Evolutionary conservation across 2,113 vertebrate genomes (phyloP).

Genomic region (Anoura caudifer): DNA sequence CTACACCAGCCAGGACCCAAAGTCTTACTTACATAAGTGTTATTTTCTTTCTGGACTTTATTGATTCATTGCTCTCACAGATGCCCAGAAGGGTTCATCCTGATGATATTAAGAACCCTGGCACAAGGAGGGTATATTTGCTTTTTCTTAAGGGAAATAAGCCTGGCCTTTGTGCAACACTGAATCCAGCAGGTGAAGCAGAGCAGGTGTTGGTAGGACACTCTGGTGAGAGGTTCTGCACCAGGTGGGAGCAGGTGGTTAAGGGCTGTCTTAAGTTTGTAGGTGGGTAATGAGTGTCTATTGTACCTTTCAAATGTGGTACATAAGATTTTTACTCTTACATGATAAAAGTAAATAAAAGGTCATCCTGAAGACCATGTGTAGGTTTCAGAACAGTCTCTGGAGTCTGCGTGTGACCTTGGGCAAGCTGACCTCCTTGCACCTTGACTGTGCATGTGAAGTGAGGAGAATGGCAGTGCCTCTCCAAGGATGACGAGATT

Average conservation of each 20-base stretch:
- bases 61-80: no score
- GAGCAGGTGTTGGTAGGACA: no score
- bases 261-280: not conserved
- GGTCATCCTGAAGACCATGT: accelerated
- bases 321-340: not conserved
- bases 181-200: not conserved
- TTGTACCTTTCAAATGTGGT: not conserved
- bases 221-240: not conserved
- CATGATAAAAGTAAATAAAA: not conserved
- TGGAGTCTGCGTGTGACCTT: not conserved
- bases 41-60: not conserved
- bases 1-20: no score
- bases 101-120: not conserved
- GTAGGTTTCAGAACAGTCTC: not conserved
- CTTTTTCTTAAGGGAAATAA: not conserved
- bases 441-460: not conserved
- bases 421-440: no score
- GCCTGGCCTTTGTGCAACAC: not conserved
- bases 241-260: not conserved
- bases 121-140: not conserved
- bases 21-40: not conserved
- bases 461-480: no score
- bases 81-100: not conserved
- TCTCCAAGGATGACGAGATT: not conserved
- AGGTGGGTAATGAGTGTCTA: not conserved